These are phyloP conservation scores for Pipistrellus nathusii DNA, from an alignment of 2,797 vertebrate species.

Conservation along the genomic window DNA sequence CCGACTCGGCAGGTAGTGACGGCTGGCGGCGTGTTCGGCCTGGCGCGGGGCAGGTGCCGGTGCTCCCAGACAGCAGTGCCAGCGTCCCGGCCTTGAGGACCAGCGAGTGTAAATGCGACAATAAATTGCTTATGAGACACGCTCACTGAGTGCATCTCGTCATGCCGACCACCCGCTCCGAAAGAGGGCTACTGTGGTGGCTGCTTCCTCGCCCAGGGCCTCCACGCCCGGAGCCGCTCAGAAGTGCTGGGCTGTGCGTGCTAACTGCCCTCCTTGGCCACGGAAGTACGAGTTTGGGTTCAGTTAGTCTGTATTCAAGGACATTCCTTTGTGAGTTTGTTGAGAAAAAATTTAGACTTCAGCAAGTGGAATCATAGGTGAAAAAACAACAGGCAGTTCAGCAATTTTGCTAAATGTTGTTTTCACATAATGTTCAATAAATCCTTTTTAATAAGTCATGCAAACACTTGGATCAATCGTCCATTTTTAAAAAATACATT, in stretches of 20 bases:
- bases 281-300: conserved; percentile 28
- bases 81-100: background rate
- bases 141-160: conserved; percentile 44
- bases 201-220: background rate
- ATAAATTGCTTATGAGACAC: conserved; percentile 65
- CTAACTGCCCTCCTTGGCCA: background rate
- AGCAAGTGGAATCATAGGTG: background rate
- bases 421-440: background rate
- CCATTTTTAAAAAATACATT: background rate
- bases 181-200: background rate
- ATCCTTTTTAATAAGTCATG: background rate
- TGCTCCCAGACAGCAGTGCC: fast-evolving
- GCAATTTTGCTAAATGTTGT: background rate
- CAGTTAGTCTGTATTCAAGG: background rate
- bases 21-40: background rate
- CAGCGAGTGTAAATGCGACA: conserved; percentile 6
- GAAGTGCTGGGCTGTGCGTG: background rate
- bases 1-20: background rate
- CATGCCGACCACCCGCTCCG: background rate
- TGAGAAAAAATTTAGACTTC: background rate
- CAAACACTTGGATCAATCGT: background rate
- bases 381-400: background rate
- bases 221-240: background rate
- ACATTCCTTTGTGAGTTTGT: background rate
- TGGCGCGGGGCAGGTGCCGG: fast-evolving